Conservation (phyloP, 2,113 vertebrate species). For the Pseudonaja textilis region DNA sequence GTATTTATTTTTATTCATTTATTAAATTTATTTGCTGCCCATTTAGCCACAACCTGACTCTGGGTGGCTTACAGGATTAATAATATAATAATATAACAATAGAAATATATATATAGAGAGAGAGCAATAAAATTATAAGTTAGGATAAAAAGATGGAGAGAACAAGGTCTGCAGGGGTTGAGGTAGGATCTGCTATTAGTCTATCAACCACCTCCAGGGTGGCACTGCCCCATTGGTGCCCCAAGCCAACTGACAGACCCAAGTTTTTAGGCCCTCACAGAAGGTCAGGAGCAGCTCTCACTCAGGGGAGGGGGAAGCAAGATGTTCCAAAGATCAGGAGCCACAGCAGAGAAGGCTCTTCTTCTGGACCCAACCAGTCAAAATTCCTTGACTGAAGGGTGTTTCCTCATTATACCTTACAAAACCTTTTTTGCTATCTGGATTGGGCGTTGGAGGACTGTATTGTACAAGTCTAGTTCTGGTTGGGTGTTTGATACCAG, state of each 20-base stretch:
- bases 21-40: not conserved
- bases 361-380: not conserved
- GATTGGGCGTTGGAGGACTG: not conserved
- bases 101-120: too few species aligned
- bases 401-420: not conserved
- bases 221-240: not conserved
- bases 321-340: not conserved
- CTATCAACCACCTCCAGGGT: not conserved
- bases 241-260: not conserved
- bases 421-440: not conserved
- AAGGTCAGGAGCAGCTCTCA: not conserved
- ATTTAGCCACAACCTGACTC: not conserved
- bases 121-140: not conserved
- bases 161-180: not conserved
- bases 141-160: not conserved
- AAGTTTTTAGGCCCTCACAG: not conserved
- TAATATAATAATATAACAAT: not conserved
- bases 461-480: not conserved
- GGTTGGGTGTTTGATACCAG: not conserved
- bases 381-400: too few species aligned
- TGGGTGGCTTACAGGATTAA: not conserved
- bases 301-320: not conserved
- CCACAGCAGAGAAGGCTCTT: not conserved
- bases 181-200: not conserved
- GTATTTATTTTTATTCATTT: not conserved